Evolutionary conservation across 2,888 invertebrate genomes (phyloP), one percentile per base, ranked within the genome.

Genomic region (Agrotis ipsilon): DNA sequence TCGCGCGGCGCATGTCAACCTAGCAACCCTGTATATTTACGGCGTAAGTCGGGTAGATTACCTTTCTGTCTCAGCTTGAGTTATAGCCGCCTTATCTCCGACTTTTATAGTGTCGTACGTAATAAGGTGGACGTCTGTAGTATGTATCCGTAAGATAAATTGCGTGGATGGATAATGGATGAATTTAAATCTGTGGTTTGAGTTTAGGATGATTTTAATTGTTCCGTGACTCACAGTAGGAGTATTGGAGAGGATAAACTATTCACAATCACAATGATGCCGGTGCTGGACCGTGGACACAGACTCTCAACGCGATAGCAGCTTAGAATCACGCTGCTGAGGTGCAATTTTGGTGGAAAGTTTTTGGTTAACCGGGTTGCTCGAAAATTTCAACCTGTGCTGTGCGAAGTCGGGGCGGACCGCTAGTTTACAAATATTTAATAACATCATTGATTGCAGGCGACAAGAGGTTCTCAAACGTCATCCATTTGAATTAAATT

Each of bases 31-130:
- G 75, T 75, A 82, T 84, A 86, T 88, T 86, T 85, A 84, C 78
- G 68, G 80, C 65, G 61, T 49, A 69, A 71, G 69, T 74, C 73
- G 66, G 62, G 73, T 74, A 85, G 81, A 88, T 87, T 88, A 87
- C 88, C 75, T 84, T 39, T 74, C 87, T 82, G 86, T 80, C 81
- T 73, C 77, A 70, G 61, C 79, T 82, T 86, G 80, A 88, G 77
- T 86, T 87, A 87, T 78, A 32, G 71, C 61, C 24, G 77, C 66
- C 80, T 85, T 88, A 88, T 87, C 87, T 86, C 60, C 58, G 81
- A 85, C 78, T 84, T 89, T 86, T 87, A 87, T 82, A 76, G 75
- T 82, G 74, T 76, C 75, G 81, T 84, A 75, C 81, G 83, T 81
- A 87, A 86, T 78, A 80, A 66, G 78, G 62, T 65, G 75, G 64